Conservation (phyloP, 2,888 invertebrate species). For the Eupeodes luniger region DNA sequence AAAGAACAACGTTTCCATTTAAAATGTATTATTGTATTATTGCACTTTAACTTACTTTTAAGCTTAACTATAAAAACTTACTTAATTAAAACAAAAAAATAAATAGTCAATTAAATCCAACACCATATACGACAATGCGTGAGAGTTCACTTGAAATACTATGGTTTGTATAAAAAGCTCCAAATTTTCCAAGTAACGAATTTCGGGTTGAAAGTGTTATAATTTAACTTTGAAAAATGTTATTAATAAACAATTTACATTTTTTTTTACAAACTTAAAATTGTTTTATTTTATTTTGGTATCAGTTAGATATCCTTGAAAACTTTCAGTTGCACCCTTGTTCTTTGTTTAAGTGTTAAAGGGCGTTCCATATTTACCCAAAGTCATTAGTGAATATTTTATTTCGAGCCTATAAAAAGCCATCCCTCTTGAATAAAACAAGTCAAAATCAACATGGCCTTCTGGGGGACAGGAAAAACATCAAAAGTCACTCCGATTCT, state of each 20-base stretch:
- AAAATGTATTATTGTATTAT: conserved; percentile 62
- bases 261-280: neutral
- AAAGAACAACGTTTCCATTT: conserved; percentile 6
- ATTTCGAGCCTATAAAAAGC: conserved; percentile 56
- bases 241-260: conserved; percentile 28
- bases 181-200: neutral
- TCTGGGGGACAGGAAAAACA: conserved; percentile 79
- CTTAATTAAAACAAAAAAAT: conserved; percentile 5
- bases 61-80: conserved; percentile 21
- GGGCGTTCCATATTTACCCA: conserved; percentile 37
- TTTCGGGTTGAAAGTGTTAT: neutral
- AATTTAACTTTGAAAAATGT: conserved; percentile 10
- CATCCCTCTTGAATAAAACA: neutral
- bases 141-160: conserved; percentile 28
- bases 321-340: conserved; percentile 1
- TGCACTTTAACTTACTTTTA: conserved; percentile 50
- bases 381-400: conserved; percentile 62
- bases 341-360: neutral
- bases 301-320: conserved; percentile 5
- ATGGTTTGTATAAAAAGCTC: neutral
- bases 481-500: conserved; percentile 81
- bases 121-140: conserved; percentile 3
- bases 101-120: conserved; percentile 40
- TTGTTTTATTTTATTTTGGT: neutral
- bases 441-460: conserved; percentile 79